Percentiles rank a stretch among this genome's conserved stretches.
These are phyloP conservation scores for Trachythela sp. DNA, from an alignment of 64 coral and sea anemone genomes.

Conservation along the genomic window DNA sequence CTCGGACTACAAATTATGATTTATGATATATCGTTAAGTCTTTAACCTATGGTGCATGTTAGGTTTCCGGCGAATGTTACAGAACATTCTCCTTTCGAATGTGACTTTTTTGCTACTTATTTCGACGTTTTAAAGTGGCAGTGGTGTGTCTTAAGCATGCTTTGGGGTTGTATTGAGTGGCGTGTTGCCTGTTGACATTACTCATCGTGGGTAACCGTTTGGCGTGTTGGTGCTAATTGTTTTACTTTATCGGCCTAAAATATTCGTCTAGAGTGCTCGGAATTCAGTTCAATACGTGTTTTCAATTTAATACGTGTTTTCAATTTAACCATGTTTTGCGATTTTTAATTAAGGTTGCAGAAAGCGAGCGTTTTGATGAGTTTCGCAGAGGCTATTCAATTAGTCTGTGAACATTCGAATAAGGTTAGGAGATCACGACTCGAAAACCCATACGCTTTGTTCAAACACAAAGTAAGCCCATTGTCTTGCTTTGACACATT, in stretches of 20 bases:
- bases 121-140: not conserved
- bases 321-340: not conserved
- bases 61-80: not conserved
- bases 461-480: not conserved
- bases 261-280: not conserved
- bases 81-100: not conserved
- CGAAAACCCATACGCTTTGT: not conserved
- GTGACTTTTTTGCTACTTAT: not conserved
- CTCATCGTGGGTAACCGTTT: not conserved
- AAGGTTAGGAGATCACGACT: not conserved
- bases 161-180: not conserved
- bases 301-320: not conserved
- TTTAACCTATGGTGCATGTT: not conserved
- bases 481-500: not conserved
- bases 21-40: not conserved
- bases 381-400: not conserved
- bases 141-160: not conserved
- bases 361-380: not conserved
- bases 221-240: constrained; percentile 13
- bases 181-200: constrained; percentile 9
- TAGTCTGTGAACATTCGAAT: not conserved
- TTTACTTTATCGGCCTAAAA: not conserved
- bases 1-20: not conserved
- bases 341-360: not conserved
- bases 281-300: not conserved